Base-by-base conservation (phyloP, 2,113 vertebrate species). In the Peucedramus taeniatus region DNA sequence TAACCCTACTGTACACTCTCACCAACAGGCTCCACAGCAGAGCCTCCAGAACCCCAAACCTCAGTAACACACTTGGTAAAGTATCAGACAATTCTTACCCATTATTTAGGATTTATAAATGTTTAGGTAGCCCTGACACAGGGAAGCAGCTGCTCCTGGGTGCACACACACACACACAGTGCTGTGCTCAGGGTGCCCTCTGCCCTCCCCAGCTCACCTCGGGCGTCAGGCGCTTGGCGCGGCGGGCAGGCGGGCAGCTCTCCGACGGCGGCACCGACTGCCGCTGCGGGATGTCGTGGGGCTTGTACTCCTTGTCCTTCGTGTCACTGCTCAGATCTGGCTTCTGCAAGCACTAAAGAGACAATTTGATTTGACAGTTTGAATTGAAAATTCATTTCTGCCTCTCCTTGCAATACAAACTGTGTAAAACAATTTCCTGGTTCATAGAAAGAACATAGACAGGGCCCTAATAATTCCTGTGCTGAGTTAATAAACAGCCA, bases 201-300 rank as follows among this genome's bases (percentile, higher is more conserved):
- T 56, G 57, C 22, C 31, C 53, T n/a, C 8, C 28, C 1, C 7
- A 27, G 37, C 78, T 75, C 93, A 99, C 99, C 98, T 99, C 99
- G 4, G 98, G 95, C 92, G 98, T 98, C 96, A 99, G 98, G 78
- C 99, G 98, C 51, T 99, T 99, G 26, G 98, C 99, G 69, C 99
- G 96, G 45, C 99, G 98, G 22, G 99, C 98, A 4, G 97, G 98
- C 12, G 98, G 98, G 64, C 98, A 98, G 0, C 87, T 97, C 76
- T 99, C 98, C 0, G 94, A 94, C 1, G 93, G 98, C 33, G 97
- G 98, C 19, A 98, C 95, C 14, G 97, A 98, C 66, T 98, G 98
- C 85, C 98, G 98, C 97, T 98, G 98, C 2, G 97, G 97, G 91
- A 98, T 98, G 51, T 98, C 99, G 8, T 98, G 98, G 76, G 98